Conservation (phyloP, 2,888 invertebrate genomes). For the Hypselothyrea guttata region DNA sequence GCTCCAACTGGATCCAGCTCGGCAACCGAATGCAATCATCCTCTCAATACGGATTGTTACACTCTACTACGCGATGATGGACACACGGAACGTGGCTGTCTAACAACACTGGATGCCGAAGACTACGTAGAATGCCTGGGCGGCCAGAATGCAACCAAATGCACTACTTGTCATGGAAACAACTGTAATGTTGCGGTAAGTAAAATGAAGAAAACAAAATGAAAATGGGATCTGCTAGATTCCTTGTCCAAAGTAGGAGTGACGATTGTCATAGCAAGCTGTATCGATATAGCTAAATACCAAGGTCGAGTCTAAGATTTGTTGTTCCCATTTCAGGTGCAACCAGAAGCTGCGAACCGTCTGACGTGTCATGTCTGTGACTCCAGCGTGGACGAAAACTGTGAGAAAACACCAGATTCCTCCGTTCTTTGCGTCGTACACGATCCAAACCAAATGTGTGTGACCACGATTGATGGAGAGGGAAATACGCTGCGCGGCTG, state of each 20-base stretch:
- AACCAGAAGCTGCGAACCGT: conserved; percentile 73
- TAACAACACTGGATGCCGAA: conserved; percentile 56
- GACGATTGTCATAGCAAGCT: no score
- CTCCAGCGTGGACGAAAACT: conserved; percentile 49
- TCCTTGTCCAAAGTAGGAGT: no score
- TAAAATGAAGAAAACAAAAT: neutral
- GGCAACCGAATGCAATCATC: conserved; percentile 46
- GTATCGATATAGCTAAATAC: no score
- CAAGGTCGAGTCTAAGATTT: neutral
- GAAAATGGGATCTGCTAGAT: no score
- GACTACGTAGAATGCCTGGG: conserved; percentile 62
- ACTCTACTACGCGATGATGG: conserved; percentile 64
- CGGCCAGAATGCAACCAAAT: conserved; percentile 52
- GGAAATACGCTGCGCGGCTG: conserved; percentile 76
- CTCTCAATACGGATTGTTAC: conserved; percentile 71
- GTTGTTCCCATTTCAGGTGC: conserved; percentile 63
- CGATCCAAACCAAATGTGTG: conserved; percentile 53
- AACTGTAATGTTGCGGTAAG: conserved; percentile 70
- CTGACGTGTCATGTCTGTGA: conserved; percentile 70
- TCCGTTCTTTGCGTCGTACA: conserved; percentile 58
- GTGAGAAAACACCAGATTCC: conserved; percentile 56
- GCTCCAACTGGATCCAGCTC: conserved; percentile 36
- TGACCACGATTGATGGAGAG: conserved; percentile 49
- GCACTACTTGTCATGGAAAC: conserved; percentile 59
- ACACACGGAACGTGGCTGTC: conserved; percentile 78